phyloP scores from a whole-genome alignment of 2,797 vertebrate species.

The Myioborus melanocephalus region DNA sequence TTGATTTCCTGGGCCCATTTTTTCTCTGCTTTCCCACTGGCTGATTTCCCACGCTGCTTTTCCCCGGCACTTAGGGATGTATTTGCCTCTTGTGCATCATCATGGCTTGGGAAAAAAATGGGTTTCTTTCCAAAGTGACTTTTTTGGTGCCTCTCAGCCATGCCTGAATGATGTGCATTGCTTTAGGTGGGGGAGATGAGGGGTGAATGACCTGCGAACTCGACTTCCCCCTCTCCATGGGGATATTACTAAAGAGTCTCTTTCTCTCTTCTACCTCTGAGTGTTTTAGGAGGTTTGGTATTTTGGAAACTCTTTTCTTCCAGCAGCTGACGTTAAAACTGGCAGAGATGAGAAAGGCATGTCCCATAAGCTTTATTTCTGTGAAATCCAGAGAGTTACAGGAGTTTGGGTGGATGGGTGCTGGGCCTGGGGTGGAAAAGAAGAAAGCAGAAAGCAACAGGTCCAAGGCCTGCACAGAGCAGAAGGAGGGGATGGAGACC shows the following conservation, averaged over 20 bases:
- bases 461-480: not conserved
- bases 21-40: not conserved
- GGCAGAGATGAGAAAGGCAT: not conserved
- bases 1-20: not conserved
- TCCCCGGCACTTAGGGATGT: not conserved
- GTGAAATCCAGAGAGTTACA: accelerated
- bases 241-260: not conserved
- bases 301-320: not conserved
- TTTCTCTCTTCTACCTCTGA: not conserved
- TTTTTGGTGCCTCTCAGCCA: not conserved
- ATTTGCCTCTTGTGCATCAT: not conserved
- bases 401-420: not conserved
- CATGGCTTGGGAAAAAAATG: not conserved
- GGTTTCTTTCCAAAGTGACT: not conserved
- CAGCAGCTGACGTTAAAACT: not conserved
- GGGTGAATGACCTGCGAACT: not conserved
- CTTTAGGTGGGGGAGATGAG: not conserved
- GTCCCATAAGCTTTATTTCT: not conserved
- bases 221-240: not conserved
- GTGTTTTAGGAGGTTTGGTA: not conserved
- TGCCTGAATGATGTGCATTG: not conserved
- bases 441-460: not conserved
- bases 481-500: not conserved
- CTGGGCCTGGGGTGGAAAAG: accelerated
- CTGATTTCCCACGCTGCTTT: not conserved